phyloP scores from a whole-genome alignment of 2,113 vertebrate species.

The Talpa occidentalis region DNA sequence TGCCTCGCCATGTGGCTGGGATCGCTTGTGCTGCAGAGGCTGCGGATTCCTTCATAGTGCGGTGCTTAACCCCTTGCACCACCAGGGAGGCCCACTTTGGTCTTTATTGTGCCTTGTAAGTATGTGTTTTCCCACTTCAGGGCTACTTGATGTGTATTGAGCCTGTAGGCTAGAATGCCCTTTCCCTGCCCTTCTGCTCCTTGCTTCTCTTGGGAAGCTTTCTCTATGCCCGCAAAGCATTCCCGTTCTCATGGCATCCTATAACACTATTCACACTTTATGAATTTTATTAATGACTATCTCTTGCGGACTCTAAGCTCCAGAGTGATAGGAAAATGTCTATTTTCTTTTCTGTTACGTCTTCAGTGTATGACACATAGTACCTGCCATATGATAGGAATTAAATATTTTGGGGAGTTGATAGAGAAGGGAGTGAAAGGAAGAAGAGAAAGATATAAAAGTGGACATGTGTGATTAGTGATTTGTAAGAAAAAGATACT shows the following conservation, averaged over 20 bases:
- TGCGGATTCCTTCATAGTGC: too few species aligned
- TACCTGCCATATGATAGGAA: neutral
- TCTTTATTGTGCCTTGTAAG: neutral
- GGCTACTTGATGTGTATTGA: neutral
- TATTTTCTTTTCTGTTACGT: neutral
- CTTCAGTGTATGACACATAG: neutral
- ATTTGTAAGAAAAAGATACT: neutral
- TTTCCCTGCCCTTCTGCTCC: neutral
- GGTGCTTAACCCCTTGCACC: too few species aligned
- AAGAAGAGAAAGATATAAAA: neutral
- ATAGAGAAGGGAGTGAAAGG: neutral
- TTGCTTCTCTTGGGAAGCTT: neutral
- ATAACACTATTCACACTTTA: neutral
- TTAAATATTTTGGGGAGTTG: neutral
- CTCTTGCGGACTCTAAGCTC: neutral
- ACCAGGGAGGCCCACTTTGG: too few species aligned
- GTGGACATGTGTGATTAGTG: neutral
- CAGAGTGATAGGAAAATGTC: neutral
- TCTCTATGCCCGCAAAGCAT: neutral
- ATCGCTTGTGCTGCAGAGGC: too few species aligned
- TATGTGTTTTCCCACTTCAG: neutral
- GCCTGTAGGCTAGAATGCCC: neutral
- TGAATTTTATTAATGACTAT: constrained; percentile 19
- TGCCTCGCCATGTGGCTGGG: too few species aligned
- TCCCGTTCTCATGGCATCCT: neutral